Percentiles rank a stretch among this genome's conserved stretches.
Evolutionary conservation across 2,113 vertebrate species (phyloP).

Genomic region (Campylomormyrus tamandua): DNA sequence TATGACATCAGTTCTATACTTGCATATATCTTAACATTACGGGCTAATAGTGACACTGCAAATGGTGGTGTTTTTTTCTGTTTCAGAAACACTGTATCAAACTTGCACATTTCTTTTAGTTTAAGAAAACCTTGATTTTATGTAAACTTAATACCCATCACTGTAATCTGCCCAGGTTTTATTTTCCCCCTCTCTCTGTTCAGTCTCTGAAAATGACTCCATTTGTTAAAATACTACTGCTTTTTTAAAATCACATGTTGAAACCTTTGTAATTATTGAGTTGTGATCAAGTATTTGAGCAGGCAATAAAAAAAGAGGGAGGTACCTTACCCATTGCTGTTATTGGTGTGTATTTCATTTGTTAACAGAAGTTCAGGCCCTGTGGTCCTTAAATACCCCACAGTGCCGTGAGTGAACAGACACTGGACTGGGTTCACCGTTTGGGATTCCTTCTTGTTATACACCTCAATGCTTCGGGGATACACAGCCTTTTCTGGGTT

Average conservation of each 20-base stretch:
- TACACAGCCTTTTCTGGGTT: background rate
- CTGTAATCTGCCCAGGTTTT: conserved; percentile 20
- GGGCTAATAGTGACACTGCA: conserved; percentile 17
- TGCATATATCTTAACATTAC: conserved; percentile 20
- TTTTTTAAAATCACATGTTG: conserved; percentile 23
- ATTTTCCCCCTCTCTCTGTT: conserved; percentile 16
- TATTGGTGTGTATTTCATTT: background rate
- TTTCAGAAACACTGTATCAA: conserved; percentile 19
- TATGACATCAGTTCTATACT: conserved; percentile 22
- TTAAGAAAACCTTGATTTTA: conserved; percentile 11
- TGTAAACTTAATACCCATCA: conserved; percentile 17
- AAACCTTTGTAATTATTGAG: conserved; percentile 26
- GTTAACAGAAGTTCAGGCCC: background rate
- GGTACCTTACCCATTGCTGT: conserved; percentile 5
- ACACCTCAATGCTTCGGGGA: background rate
- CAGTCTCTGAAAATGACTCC: conserved; percentile 15
- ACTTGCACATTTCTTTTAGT: conserved; percentile 24
- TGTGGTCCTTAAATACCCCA: background rate
- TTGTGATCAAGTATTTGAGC: conserved; percentile 20
- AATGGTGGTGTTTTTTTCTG: conserved; percentile 6
- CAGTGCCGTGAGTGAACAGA: background rate
- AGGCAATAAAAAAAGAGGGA: conserved; percentile 26
- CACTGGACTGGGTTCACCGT: background rate
- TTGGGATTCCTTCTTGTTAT: background rate
- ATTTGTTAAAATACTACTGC: conserved; percentile 27